Evolutionary conservation across 2,888 invertebrate species (phyloP).

Genomic region (Plutella xylostella): DNA sequence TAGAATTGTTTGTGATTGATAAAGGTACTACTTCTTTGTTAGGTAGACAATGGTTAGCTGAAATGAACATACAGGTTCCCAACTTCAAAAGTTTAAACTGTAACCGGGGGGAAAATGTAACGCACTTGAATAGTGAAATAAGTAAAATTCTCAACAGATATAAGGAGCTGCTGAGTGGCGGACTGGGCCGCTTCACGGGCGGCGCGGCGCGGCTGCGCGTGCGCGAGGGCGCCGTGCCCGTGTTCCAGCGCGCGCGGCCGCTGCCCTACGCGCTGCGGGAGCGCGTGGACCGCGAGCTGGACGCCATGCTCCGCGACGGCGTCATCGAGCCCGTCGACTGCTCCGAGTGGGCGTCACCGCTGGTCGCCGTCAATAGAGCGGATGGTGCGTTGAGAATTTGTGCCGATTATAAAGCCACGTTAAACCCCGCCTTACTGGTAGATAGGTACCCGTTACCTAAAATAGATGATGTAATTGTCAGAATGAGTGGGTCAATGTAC

Average conservation of each 20-base stretch:
- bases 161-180: not conserved
- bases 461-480: no score
- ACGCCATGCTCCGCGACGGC: no score
- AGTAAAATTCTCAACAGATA: not conserved
- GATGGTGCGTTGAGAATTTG: not conserved
- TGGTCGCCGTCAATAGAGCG: not conserved
- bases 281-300: no score
- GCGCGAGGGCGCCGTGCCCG: no score
- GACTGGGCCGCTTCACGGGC: not conserved
- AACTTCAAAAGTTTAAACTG: not conserved
- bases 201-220: no score
- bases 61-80: not conserved
- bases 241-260: no score
- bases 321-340: no score
- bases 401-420: not conserved
- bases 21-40: not conserved
- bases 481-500: no score
- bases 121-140: not conserved
- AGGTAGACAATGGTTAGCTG: not conserved
- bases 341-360: not conserved
- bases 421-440: no score
- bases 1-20: not conserved
- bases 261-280: no score
- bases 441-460: no score
- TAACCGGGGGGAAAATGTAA: not conserved